A percentile compares a stretch with the other conserved stretches of the same genome.
Evolutionary conservation across 2,888 invertebrate species (phyloP).

Genomic region (Plagodis pulveraria): DNA sequence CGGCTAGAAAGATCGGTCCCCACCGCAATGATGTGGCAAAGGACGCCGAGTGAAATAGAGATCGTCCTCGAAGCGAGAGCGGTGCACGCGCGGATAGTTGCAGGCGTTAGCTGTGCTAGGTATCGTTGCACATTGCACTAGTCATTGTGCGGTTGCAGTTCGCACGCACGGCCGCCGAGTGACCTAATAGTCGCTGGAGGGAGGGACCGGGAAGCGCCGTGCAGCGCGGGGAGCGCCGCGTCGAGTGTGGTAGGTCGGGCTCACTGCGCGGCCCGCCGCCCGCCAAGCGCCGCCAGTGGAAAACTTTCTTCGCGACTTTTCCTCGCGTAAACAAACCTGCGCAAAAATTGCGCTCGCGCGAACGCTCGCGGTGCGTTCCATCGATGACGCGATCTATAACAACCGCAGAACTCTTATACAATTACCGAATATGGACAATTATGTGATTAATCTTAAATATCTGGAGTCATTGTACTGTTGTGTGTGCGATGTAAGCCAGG

Average conservation of each 20-base stretch:
- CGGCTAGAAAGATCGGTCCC: slow-evolving; percentile 83
- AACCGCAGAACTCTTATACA: slow-evolving; percentile 35
- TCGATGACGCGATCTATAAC: slow-evolving; percentile 25
- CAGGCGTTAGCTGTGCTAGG: slow-evolving; percentile 16
- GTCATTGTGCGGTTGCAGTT: slow-evolving; percentile 82
- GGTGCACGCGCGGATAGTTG: slow-evolving; percentile 68
- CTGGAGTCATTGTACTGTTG: slow-evolving; percentile 53
- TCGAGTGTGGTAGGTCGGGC: slow-evolving; percentile 83
- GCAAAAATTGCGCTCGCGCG: slow-evolving; percentile 64
- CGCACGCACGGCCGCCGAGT: slow-evolving; percentile 81
- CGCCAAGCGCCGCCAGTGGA: slow-evolving; percentile 73
- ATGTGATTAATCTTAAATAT: slow-evolving; percentile 55
- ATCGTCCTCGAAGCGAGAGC: slow-evolving; percentile 85
- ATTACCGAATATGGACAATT: slow-evolving; percentile 40
- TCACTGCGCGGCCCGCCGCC: slow-evolving; percentile 77
- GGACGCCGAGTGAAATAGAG: slow-evolving; percentile 84
- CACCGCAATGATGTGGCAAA: slow-evolving; percentile 79
- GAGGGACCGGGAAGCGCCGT: slow-evolving; percentile 79
- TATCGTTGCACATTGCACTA: slow-evolving; percentile 62
- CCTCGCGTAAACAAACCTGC: slow-evolving; percentile 77
- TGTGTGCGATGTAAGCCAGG: slow-evolving; percentile 69
- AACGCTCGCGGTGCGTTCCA: slow-evolving; percentile 17
- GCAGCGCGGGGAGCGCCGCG: slow-evolving; percentile 67
- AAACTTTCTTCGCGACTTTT: slow-evolving; percentile 83
- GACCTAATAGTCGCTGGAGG: slow-evolving; percentile 84